These are phyloP conservation scores for Tenebrio molitor DNA, from an alignment of 1,140 invertebrate species.

Conservation along the genomic window DNA sequence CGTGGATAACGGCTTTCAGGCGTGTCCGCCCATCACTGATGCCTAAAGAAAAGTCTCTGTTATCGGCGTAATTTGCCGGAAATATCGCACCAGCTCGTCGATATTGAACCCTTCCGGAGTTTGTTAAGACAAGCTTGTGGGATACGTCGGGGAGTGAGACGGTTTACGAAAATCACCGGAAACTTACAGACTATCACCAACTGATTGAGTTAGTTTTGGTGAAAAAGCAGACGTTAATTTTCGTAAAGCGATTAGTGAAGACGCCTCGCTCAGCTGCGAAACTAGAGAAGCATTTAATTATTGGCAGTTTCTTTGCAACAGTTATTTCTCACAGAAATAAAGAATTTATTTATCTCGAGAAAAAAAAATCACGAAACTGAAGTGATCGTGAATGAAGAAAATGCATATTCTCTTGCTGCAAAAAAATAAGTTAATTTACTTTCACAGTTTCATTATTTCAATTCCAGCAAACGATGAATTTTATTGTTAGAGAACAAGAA, in stretches of 20 bases:
- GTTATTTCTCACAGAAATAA: neutral
- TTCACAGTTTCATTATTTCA: too few relatives aligned
- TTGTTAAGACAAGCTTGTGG: slow-evolving; percentile 21
- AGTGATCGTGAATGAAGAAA: too few relatives aligned
- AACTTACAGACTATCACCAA: neutral
- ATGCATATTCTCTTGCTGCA: too few relatives aligned
- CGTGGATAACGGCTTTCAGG: neutral
- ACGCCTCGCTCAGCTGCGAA: too few relatives aligned
- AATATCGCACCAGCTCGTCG: slow-evolving; percentile 30
- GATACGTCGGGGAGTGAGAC: neutral
- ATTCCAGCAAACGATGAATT: too few relatives aligned
- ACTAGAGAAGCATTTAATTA: too few relatives aligned
- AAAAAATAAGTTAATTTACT: too few relatives aligned
- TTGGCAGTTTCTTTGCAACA: too few relatives aligned
- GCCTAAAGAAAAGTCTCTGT: neutral
- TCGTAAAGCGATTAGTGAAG: too few relatives aligned
- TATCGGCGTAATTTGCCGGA: slow-evolving; percentile 24
- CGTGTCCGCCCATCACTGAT: neutral
- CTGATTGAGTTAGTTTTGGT: neutral
- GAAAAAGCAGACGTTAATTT: neutral
- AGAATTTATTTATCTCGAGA: too few relatives aligned
- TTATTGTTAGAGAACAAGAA: too few relatives aligned
- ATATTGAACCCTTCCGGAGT: neutral
- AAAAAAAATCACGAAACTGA: too few relatives aligned
- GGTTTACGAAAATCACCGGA: neutral